These are phyloP conservation scores for Pseudochaenichthys georgianus DNA, from an alignment of 2,797 vertebrate genomes.

Conservation along the genomic window DNA sequence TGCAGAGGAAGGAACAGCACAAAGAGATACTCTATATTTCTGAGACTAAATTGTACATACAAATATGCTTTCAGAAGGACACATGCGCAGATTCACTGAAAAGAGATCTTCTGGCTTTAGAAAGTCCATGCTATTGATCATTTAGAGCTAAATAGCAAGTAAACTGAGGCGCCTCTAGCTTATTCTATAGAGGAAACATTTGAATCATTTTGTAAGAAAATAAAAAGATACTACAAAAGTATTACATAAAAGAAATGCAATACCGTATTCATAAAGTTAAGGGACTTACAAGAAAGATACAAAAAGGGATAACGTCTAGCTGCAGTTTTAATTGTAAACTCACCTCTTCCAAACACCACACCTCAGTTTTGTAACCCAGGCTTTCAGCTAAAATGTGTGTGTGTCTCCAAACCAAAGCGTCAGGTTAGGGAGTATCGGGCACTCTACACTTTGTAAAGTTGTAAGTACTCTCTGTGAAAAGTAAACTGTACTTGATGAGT, in stretches of 20 bases:
- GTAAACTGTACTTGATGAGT: neutral
- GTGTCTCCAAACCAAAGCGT: neutral
- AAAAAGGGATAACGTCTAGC: too few species aligned
- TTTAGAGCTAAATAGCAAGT: neutral
- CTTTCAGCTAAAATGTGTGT: neutral
- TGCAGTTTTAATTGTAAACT: too few species aligned
- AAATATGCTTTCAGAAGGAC: slow-evolving; percentile 18
- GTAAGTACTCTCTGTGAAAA: neutral
- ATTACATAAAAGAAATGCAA: neutral
- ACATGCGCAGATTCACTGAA: neutral
- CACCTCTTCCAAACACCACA: too few species aligned
- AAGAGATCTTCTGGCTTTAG: neutral
- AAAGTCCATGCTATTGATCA: neutral
- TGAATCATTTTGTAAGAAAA: neutral
- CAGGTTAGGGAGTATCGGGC: neutral
- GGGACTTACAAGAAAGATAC: neutral
- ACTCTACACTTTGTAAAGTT: neutral
- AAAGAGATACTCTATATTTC: slow-evolving; percentile 7
- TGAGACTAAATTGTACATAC: slow-evolving; percentile 5
- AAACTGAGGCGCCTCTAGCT: neutral
- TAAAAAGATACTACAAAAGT: neutral
- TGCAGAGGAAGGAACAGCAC: slow-evolving; percentile 13
- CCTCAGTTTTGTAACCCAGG: too few species aligned
- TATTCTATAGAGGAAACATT: neutral
- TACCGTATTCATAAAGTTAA: neutral